Percentiles rank a stretch among this genome's conserved stretches.
Evolutionary conservation across 2,797 vertebrate species (phyloP).

Genomic region (Lagocephalus sceleratus): DNA sequence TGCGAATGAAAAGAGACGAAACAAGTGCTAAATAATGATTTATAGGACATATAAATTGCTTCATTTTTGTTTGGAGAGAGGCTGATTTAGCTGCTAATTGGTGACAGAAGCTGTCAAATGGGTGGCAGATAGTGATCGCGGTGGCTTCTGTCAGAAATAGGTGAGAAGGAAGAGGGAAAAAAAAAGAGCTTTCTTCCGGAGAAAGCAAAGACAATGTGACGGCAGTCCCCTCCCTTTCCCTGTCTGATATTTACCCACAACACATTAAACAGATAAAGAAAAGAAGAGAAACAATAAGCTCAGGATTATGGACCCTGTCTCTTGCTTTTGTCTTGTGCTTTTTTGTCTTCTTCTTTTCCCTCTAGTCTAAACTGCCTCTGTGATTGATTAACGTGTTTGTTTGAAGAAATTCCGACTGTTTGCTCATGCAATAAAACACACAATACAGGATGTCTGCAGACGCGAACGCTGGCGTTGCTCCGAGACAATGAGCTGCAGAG

Average conservation of each 20-base stretch:
- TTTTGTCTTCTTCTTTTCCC: slow-evolving; percentile 46
- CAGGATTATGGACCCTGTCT: slow-evolving; percentile 75
- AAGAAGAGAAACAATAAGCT: slow-evolving; percentile 83
- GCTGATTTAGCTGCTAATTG: slow-evolving; percentile 99
- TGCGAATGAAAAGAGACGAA: slow-evolving; percentile 59
- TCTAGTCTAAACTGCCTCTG: slow-evolving; percentile 76
- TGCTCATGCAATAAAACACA: slow-evolving; percentile 79
- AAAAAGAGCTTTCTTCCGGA: slow-evolving; percentile 83
- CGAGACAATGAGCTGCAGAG: slow-evolving; percentile 83
- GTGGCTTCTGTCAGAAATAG: slow-evolving; percentile 88
- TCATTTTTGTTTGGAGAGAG: slow-evolving; percentile 88
- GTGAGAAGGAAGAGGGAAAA: slow-evolving; percentile 81
- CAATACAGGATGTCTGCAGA: slow-evolving; percentile 30
- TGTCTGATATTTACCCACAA: slow-evolving; percentile 92
- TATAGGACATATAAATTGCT: slow-evolving; percentile 78
- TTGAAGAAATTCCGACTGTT: slow-evolving; percentile 90
- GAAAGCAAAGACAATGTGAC: slow-evolving; percentile 84
- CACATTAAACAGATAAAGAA: slow-evolving; percentile 91
- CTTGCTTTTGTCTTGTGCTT: slow-evolving; percentile 49
- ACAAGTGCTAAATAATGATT: slow-evolving; percentile 71
- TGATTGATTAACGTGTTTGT: slow-evolving; percentile 94
- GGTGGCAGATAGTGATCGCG: slow-evolving; percentile 90
- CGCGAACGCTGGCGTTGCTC: slow-evolving; percentile 25
- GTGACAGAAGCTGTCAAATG: slow-evolving; percentile 99
- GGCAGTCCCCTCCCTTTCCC: slow-evolving; percentile 75